A percentile compares a stretch with the other conserved stretches of the same genome.
These are phyloP conservation scores for Ispidina picta DNA, from an alignment of 2,797 vertebrate species.

Conservation along the genomic window DNA sequence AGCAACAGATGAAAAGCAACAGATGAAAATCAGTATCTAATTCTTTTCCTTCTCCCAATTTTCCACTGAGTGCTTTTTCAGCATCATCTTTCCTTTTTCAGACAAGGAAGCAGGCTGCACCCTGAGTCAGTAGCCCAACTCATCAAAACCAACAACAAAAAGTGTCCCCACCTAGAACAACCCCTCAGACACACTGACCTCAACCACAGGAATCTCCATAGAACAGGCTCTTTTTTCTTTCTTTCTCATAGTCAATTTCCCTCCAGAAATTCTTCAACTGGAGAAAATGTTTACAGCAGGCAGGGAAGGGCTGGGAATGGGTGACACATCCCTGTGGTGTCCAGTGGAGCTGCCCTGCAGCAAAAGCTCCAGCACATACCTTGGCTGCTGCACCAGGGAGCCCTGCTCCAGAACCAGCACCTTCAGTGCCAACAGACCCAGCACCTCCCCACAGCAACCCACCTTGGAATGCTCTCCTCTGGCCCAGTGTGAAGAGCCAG, in stretches of 20 bases:
- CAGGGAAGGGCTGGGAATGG: background rate
- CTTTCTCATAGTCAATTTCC: background rate
- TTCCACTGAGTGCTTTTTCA: background rate
- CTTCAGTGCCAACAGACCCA: background rate
- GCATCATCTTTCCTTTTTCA: background rate
- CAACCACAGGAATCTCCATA: background rate
- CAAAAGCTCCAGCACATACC: fast-evolving
- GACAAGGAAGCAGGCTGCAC: background rate
- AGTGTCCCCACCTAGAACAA: background rate
- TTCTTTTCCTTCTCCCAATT: background rate
- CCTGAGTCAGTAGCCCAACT: background rate
- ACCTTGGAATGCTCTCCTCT: background rate
- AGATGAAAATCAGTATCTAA: background rate
- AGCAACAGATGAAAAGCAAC: background rate
- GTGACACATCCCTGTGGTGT: fast-evolving
- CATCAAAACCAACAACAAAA: background rate
- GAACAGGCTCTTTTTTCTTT: background rate
- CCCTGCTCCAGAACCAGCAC: background rate
- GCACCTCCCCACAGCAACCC: background rate
- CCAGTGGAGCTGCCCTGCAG: background rate
- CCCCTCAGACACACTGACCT: background rate
- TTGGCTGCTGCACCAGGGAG: fast-evolving
- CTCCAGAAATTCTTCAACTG: background rate
- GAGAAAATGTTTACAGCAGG: background rate
- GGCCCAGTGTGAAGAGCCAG: background rate